Conservation (phyloP, 2,888 invertebrate species). For the Cordilura impudica region DNA sequence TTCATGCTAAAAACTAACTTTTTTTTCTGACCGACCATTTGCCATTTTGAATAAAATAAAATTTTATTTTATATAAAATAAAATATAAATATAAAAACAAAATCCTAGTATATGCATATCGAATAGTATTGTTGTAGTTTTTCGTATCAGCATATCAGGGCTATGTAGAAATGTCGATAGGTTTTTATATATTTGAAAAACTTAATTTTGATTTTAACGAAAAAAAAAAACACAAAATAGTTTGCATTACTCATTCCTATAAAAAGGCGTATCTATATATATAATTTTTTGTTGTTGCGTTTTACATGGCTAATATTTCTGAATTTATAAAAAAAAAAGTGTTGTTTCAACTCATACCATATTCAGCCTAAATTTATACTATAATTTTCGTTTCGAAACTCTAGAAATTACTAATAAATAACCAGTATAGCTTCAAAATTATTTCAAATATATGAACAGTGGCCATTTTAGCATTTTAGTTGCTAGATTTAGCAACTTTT, state of each 20-base stretch:
- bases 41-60: constrained; percentile 50
- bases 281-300: not conserved
- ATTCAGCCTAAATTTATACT: not conserved
- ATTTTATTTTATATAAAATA: constrained; percentile 49
- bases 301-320: not conserved
- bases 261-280: constrained; percentile 55
- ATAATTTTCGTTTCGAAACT: not conserved
- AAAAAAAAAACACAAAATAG: not conserved
- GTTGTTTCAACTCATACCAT: too few species aligned
- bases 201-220: not conserved
- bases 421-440: constrained; percentile 33
- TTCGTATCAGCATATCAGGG: not conserved
- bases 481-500: too few species aligned
- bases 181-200: not conserved
- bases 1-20: not conserved
- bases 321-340: not conserved
- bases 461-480: too few species aligned
- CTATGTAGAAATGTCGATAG: not conserved
- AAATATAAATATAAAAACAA: not conserved
- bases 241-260: constrained; percentile 32
- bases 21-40: not conserved
- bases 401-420: not conserved
- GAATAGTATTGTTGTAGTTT: not conserved
- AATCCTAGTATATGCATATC: not conserved
- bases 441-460: too few species aligned